Percentiles rank a stretch among this genome's conserved stretches.
phyloP scores from a whole-genome alignment of 2,888 invertebrate species.

The Andrena fulva region DNA sequence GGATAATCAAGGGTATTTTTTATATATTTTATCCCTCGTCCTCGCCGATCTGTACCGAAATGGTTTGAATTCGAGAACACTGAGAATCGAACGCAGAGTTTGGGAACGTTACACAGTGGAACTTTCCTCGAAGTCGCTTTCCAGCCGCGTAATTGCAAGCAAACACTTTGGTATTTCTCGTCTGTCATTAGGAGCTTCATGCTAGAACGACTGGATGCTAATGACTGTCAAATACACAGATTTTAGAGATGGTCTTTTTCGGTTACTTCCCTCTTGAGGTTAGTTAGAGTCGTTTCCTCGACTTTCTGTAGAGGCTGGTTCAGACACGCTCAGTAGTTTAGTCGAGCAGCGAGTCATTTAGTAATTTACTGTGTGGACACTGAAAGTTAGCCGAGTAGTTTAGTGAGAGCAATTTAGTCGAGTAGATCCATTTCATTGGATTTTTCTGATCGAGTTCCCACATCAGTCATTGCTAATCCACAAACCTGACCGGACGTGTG shows the following conservation, averaged over 20 bases:
- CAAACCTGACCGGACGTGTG: too few species aligned
- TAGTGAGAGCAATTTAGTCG: too few species aligned
- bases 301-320: not conserved
- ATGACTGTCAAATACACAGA: conserved; percentile 33
- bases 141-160: conserved; percentile 29
- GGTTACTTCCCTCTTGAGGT: conserved; percentile 8
- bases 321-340: too few species aligned
- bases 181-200: conserved; percentile 24
- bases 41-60: not conserved
- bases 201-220: conserved; percentile 17
- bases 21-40: too few species aligned
- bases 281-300: not conserved
- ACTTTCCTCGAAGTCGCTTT: not conserved
- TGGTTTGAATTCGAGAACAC: not conserved
- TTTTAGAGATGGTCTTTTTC: conserved; percentile 25
- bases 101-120: not conserved
- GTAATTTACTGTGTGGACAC: too few species aligned
- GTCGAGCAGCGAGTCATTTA: too few species aligned
- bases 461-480: too few species aligned
- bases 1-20: too few species aligned
- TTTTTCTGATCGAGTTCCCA: too few species aligned
- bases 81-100: conserved; percentile 6
- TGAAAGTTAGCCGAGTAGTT: too few species aligned
- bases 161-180: conserved; percentile 27
- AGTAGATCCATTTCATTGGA: too few species aligned